Percentiles rank a stretch among this genome's conserved stretches.
phyloP scores from a whole-genome alignment of 1,140 invertebrate genomes.

The Coelopa frigida region DNA sequence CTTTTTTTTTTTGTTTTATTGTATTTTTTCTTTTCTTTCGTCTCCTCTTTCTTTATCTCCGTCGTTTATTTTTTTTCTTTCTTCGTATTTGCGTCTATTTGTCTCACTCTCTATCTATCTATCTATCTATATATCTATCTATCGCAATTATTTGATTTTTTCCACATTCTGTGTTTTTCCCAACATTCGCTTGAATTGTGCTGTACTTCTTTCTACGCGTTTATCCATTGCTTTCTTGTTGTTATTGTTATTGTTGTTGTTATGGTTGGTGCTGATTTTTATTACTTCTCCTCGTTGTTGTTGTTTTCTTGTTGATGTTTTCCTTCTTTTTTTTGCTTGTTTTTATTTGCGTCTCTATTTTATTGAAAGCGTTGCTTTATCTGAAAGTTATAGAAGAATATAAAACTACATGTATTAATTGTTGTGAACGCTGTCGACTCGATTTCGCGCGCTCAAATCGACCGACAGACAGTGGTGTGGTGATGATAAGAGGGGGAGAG shows the following conservation, averaged over 20 bases:
- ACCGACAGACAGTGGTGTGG: background rate
- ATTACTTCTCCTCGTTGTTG: slow-evolving; percentile 4
- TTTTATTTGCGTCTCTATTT: background rate
- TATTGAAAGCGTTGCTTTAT: background rate
- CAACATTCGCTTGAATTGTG: background rate
- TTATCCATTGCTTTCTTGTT: background rate
- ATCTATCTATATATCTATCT: background rate
- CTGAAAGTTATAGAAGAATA: background rate
- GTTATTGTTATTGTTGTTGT: slow-evolving; percentile 1
- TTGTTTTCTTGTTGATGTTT: slow-evolving; percentile 4
- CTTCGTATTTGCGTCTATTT: background rate
- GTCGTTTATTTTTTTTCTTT: background rate
- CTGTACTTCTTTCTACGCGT: background rate
- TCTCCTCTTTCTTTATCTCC: background rate
- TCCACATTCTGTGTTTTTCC: background rate
- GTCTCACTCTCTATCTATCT: background rate
- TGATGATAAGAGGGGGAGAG: background rate
- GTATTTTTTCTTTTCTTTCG: too few relatives aligned
- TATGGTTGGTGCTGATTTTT: background rate
- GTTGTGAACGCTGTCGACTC: background rate
- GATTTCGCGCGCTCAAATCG: background rate
- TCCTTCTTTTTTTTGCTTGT: background rate
- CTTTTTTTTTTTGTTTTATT: too few relatives aligned
- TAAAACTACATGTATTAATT: background rate
- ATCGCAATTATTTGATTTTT: background rate